Evolutionary conservation across 2,797 vertebrate genomes (phyloP).

Genomic region (Pogonophryne albipinna): DNA sequence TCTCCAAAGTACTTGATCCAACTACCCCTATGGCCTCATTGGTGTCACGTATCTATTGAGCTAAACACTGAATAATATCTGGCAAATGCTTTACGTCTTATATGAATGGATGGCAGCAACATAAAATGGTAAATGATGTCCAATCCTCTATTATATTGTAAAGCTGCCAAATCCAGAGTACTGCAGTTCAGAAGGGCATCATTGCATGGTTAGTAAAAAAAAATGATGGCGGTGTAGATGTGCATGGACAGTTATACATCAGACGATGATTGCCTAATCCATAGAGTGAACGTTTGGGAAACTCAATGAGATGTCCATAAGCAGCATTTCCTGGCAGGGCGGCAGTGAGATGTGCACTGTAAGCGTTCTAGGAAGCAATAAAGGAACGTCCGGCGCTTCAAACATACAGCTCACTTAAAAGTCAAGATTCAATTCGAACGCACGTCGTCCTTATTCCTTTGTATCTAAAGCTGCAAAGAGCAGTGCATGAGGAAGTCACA

Average conservation of each 20-base stretch:
- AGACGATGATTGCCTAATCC: slow-evolving; percentile 65
- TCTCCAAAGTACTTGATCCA: slow-evolving; percentile 10
- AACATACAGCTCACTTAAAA: slow-evolving; percentile 32
- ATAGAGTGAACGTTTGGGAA: slow-evolving; percentile 67
- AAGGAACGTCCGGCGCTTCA: slow-evolving; percentile 24
- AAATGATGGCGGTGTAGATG: slow-evolving; percentile 30
- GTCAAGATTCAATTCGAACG: slow-evolving; percentile 28
- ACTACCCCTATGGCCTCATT: background rate
- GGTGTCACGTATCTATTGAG: background rate
- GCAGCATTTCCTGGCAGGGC: slow-evolving; percentile 61
- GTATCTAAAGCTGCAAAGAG: background rate
- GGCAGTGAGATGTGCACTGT: slow-evolving; percentile 44
- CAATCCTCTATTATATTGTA: slow-evolving; percentile 16
- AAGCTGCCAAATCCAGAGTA: slow-evolving; percentile 33
- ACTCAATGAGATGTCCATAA: slow-evolving; percentile 66
- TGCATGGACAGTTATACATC: slow-evolving; percentile 40
- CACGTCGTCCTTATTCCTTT: slow-evolving; percentile 16
- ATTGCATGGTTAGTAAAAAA: slow-evolving; percentile 24
- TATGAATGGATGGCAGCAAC: slow-evolving; percentile 15
- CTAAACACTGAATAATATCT: slow-evolving; percentile 7
- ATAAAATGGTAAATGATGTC: slow-evolving; percentile 42
- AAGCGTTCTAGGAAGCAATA: slow-evolving; percentile 66
- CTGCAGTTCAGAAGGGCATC: slow-evolving; percentile 13
- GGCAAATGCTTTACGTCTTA: slow-evolving; percentile 11
- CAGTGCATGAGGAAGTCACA: slow-evolving; percentile 11